Evolutionary conservation across 2,113 vertebrate species (phyloP), one percentile per base, ranked within the genome.

Genomic region (Hoplias malabaricus): DNA sequence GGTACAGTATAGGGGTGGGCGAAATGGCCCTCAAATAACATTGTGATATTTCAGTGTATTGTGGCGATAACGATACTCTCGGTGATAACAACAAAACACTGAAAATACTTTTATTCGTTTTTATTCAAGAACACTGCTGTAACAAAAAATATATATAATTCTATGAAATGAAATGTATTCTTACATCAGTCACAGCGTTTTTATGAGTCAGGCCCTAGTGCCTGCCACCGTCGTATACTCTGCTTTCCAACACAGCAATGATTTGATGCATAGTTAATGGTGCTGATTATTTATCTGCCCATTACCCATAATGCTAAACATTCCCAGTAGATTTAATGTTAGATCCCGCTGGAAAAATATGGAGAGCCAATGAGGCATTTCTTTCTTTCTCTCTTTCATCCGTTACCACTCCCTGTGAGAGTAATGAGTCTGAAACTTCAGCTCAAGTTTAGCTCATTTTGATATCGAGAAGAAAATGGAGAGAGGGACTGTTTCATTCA

Each of bases 351-450:
- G 78, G 46, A 79, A 43, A 46, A 80, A 69, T 73, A 80, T 80
- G 78, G 59, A 40, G 62, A 73, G 42, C 57, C 73, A 83, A 83
- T 83, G 82, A 83, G 82, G 48, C 82, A 38, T 82, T 53, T 11
- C 62, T 69, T 68, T 69, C 33, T 62, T 82, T 40, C 34, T 48
- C 31, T 36, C 69, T 68, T 63, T 78, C 21, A 7, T 40, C 66
- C 21, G 40, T 40, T 74, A 73, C 79, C 75, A 56, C 82, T 84
- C 67, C 68, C 79, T 79, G 77, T 80, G 80, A 69, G 69, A 78
- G 57, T 72, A 80, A 77, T 80, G 69, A 75, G 71, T 62, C 31
- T 25, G 40, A 50, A 83, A 65, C 72, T 33, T 68, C 62, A 31
- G 40, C 61, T n/a, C 61, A 25, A 73, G 56, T 73, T 82, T 73